Conservation (phyloP, 37 sponge, comb jelly and placozoan species). For the Halisarca cf. caerulea region DNA sequence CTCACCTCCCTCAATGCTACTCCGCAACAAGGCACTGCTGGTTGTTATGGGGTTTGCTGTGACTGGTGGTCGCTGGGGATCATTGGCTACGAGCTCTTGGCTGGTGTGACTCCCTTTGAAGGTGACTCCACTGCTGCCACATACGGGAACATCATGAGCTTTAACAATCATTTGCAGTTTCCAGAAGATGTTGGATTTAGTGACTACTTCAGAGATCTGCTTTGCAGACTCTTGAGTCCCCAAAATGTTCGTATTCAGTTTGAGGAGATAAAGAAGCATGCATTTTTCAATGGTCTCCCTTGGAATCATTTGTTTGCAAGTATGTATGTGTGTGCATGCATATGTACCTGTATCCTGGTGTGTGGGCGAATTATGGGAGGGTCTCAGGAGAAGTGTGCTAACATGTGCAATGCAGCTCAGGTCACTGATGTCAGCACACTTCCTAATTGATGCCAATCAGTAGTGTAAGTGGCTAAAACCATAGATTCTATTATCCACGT, state of each 20-base stretch:
- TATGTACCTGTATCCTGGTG: not conserved
- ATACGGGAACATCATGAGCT: constrained; percentile 91
- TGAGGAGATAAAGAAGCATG: constrained; percentile 61
- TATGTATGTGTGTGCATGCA: constrained; percentile 1
- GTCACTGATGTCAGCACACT: no score
- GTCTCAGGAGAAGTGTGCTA: no score
- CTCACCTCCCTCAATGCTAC: constrained; percentile 68
- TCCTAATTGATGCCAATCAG: not conserved
- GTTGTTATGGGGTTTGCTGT: constrained; percentile 76
- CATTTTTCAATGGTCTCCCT: constrained; percentile 62
- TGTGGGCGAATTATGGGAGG: no score
- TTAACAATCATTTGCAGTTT: constrained; percentile 66
- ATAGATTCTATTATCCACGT: no score
- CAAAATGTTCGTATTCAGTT: constrained; percentile 45
- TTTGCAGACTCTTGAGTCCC: constrained; percentile 57
- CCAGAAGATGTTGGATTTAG: constrained; percentile 57
- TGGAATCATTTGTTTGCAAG: constrained; percentile 61
- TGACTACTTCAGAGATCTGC: constrained; percentile 56
- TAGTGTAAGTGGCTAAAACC: no score
- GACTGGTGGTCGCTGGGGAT: constrained; percentile 99
- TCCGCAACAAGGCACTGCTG: constrained; percentile 30
- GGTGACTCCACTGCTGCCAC: constrained; percentile 78
- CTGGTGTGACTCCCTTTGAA: constrained; percentile 89
- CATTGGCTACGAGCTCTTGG: constrained; percentile 90
- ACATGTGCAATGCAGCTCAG: no score